Percentiles rank a stretch among this genome's conserved stretches.
Conservation (phyloP, 2,888 invertebrate genomes). For the Pyrgus malvae region DNA sequence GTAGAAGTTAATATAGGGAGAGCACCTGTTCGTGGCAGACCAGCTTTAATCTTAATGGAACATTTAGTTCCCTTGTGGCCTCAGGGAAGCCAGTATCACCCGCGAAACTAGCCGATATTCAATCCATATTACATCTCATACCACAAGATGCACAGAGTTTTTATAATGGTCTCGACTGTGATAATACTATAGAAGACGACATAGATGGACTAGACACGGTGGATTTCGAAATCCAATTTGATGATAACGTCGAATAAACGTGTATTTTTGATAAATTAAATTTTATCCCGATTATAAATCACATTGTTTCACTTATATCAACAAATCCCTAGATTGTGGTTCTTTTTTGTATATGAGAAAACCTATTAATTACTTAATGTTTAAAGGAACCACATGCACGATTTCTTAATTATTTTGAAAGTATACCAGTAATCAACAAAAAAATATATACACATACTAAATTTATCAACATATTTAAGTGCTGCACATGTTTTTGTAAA, state of each 20-base stretch:
- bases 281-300: conserved; percentile 6
- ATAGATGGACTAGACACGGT: conserved; percentile 24
- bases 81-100: conserved; percentile 33
- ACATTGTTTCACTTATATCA: conserved; percentile 29
- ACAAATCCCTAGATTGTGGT: conserved; percentile 29
- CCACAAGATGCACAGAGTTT: too few species aligned
- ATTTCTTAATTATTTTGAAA: conserved; percentile 24
- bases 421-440: conserved; percentile 7
- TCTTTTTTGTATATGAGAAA: conserved; percentile 28
- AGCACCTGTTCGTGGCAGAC: neutral
- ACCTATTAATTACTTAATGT: conserved; percentile 18
- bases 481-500: conserved; percentile 5
- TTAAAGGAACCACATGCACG: conserved; percentile 29
- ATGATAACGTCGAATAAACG: conserved; percentile 33
- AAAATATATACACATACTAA: neutral
- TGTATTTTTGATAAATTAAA: conserved; percentile 5
- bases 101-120: too few species aligned
- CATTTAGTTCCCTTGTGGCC: conserved; percentile 33
- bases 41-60: neutral
- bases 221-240: conserved; percentile 35
- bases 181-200: conserved; percentile 32
- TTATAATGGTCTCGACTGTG: too few species aligned
- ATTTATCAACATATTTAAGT: neutral
- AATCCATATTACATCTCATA: too few species aligned
- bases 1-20: conserved; percentile 14